A percentile compares a stretch with the other conserved stretches of the same genome.
Evolutionary conservation across 1,140 invertebrate species (phyloP).

Genomic region (Plutomurus gul): DNA sequence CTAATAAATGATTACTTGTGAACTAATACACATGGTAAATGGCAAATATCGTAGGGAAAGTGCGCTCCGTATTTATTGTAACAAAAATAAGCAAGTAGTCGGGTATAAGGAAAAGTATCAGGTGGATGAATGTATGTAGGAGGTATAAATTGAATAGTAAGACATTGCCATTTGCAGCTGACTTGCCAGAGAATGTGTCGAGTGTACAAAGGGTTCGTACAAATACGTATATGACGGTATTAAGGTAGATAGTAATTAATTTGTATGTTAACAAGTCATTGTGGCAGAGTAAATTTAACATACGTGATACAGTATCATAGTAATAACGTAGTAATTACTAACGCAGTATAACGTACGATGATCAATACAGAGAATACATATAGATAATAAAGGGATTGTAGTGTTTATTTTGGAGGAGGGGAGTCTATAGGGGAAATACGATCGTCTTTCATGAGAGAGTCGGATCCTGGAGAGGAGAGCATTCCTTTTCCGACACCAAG

Average conservation of each 20-base stretch:
- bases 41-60: no score
- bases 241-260: constrained; percentile 21
- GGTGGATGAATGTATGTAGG: no score
- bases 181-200: not conserved
- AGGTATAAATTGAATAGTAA: no score
- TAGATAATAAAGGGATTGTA: not conserved
- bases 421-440: constrained; percentile 53
- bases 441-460: constrained; percentile 53
- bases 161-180: no score
- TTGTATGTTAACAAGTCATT: constrained; percentile 1
- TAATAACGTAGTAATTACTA: not conserved
- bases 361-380: constrained; percentile 8
- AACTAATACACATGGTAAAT: no score
- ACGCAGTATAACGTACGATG: not conserved
- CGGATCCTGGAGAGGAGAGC: constrained; percentile 44
- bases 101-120: no score
- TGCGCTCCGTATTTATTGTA: no score
- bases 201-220: not conserved
- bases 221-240: constrained; percentile 27
- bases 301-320: not conserved
- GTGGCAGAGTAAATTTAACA: constrained; percentile 23
- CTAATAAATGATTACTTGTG: no score
- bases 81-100: no score
- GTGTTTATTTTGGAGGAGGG: constrained; percentile 51
- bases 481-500: constrained; percentile 28